Conservation (phyloP, 2,888 invertebrate species). For the Microplitis deprimator region DNA sequence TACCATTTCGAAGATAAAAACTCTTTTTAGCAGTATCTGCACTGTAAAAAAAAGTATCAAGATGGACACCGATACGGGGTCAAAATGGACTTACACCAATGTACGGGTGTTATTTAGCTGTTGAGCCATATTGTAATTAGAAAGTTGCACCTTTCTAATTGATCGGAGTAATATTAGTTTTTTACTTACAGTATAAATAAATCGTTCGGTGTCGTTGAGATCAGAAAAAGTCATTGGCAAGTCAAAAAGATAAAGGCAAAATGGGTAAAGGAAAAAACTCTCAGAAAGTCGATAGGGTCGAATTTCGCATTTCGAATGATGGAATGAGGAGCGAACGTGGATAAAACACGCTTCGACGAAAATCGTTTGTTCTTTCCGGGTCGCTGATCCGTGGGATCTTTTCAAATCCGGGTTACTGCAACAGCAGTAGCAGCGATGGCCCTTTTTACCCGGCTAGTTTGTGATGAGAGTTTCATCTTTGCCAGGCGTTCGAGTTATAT, state of each 20-base stretch:
- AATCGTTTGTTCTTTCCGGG: constrained; percentile 70
- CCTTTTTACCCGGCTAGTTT: constrained; percentile 45
- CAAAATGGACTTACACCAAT: too few species aligned
- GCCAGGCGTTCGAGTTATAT: constrained; percentile 43
- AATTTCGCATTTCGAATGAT: constrained; percentile 45
- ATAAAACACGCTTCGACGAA: constrained; percentile 67
- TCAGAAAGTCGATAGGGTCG: constrained; percentile 48
- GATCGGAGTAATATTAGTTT: too few species aligned
- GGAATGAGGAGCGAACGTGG: constrained; percentile 56
- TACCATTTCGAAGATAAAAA: too few species aligned
- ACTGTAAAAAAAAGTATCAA: too few species aligned
- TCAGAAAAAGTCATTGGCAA: too few species aligned
- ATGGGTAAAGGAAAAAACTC: constrained; percentile 38
- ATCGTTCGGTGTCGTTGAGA: too few species aligned
- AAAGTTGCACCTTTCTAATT: too few species aligned
- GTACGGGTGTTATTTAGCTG: too few species aligned
- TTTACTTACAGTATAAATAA: too few species aligned
- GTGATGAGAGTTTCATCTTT: constrained; percentile 46
- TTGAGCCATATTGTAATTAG: too few species aligned
- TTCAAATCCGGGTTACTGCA: constrained; percentile 69
- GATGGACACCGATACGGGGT: too few species aligned
- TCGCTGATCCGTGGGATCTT: constrained; percentile 70
- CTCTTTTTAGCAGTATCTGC: too few species aligned
- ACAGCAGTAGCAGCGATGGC: constrained; percentile 42
- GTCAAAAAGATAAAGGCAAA: constrained; percentile 13